Percentiles rank a stretch among this genome's conserved stretches.
phyloP scores from a whole-genome alignment of 2,113 vertebrate species.

The Neotragus pygmaeus region DNA sequence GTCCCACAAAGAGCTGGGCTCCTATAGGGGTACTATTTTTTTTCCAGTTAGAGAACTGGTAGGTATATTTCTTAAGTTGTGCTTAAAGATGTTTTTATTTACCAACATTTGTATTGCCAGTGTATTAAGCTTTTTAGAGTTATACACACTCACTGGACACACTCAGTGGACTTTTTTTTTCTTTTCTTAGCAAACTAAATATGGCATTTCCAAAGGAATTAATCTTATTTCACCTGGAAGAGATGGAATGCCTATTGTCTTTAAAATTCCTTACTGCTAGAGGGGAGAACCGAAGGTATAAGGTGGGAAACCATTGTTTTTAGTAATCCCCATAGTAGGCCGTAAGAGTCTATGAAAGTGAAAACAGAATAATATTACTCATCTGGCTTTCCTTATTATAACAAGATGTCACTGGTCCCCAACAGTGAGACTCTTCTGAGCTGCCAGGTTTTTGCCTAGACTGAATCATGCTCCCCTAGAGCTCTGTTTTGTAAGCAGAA shows the following conservation, averaged over 20 bases:
- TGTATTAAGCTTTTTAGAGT: neutral
- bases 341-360: neutral
- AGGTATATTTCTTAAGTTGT: neutral
- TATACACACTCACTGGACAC: neutral
- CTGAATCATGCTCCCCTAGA: conserved; percentile 27
- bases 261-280: neutral
- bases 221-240: neutral
- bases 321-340: neutral
- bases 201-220: neutral
- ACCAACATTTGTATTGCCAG: neutral
- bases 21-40: neutral
- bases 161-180: no score
- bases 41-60: neutral
- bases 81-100: conserved; percentile 2
- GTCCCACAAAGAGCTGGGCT: neutral
- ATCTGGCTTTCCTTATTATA: neutral
- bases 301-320: neutral
- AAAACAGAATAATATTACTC: neutral
- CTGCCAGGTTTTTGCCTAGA: neutral
- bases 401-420: neutral
- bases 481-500: conserved; percentile 49
- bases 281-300: neutral
- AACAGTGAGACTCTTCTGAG: neutral
- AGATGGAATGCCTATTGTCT: neutral
- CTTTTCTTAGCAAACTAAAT: neutral